Evolutionary conservation across 2,888 invertebrate genomes (phyloP), one percentile per base, ranked within the genome.

Genomic region (Synanthedon myopaeformis): DNA sequence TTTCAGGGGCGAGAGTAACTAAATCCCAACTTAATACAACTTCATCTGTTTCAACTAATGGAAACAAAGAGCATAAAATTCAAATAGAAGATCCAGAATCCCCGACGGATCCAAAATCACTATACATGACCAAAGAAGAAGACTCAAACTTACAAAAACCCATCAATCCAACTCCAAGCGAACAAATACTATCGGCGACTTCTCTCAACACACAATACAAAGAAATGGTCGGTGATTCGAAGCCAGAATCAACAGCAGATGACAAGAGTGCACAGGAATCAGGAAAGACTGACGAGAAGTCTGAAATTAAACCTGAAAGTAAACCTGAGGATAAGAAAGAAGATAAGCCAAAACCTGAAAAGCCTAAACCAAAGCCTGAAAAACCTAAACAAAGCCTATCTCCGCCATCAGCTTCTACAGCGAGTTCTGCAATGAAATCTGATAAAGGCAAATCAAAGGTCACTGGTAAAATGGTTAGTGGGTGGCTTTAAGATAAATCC

Each of bases 401-500:
- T 50, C 58, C 72, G 59, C 82, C 89, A 12, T 70, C 73, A 3
- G 60, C 77, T 1, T 69, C 83, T 63, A 58, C 88, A 1, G 74
- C 77, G 2, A 65, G 81, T 48, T 71, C 79, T 49, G 77, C 80
- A 12, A 76, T 85, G 5, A 76, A 82, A 0, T 78, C 88, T 41
- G 90, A 89, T 55, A 90, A 89, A 55, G 93, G 93, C 11, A 92
- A 91, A 69, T 93, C 93, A 3, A 92, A 91, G 67, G 91, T 91
- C 1, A 93, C 93, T 0, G 93, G 93, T 0, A 91, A 91, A 77
- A 88, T 92, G 59, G 90, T 93, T 57, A 91, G 93, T 13, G 93
- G 93, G 1, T 93, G 93, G 93, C 88, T 93, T 54, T 93, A 89
- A 84, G 53, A 49, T 11, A 52, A 54, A 52, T 4, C 5, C 35